Base-by-base conservation (phyloP, 53 echinoderm and acorn worm genomes). In the Antedon mediterranea region DNA sequence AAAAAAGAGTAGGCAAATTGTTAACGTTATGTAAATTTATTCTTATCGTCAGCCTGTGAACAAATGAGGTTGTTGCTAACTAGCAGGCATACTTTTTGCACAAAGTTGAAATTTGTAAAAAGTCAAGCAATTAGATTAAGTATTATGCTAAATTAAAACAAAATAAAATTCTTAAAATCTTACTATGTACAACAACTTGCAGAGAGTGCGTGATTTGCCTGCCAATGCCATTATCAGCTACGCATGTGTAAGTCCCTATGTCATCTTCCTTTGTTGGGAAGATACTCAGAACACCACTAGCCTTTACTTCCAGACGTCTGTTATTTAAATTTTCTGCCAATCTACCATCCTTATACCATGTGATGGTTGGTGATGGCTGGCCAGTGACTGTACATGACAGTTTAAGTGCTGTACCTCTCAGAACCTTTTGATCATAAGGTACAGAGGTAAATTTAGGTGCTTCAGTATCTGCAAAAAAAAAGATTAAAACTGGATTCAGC, bases 321-420 rank as follows among this genome's bases (percentile, higher is more conserved):
- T 83, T 85, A 8, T 37, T 37, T 34, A 85, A 41, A 31, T 33
- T 9, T 6, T 34, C 72, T 15, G 81, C 81, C 23, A 31, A 32
- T 34, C 18, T 28, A 29, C 34, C 78, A 72, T 71, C 30, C 26
- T 42, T 78, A 26, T 31, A 71, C 94, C 94, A 94, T 31, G 79
- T 74, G 74, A 91, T 78, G 30, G 75, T 78, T n/a, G 94, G 94
- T 41, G 43, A 29, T 28, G 90, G 94, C 74, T 41, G 80, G 29
- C 88, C 94, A 42, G 43, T 29, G 78, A 85, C 89, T 34, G 74
- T 43, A 83, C 94, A 94, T 72, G 79, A 44, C 32, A 94, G 78
- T 31, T 71, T 87, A 33, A 91, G 79, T 3, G 85, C 85, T 75
- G 79, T 72, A 73, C 89, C 91, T 13, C 14, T 43, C 71, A 34